phyloP scores from a whole-genome alignment of 2,888 invertebrate genomes.

The Volucella inflata region DNA sequence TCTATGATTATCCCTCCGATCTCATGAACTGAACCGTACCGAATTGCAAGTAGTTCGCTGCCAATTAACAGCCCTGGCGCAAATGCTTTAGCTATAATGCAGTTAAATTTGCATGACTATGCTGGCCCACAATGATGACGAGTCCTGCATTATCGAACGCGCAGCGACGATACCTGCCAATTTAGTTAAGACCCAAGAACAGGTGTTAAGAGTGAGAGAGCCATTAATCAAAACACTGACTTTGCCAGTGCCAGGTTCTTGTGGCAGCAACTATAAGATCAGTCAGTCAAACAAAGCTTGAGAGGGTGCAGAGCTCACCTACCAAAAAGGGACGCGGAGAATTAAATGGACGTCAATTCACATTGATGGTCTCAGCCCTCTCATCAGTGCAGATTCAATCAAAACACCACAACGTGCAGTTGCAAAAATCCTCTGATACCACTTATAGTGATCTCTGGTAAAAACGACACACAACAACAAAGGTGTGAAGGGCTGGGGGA shows the following conservation, averaged over 20 bases:
- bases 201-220: constrained; percentile 66
- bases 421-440: constrained; percentile 46
- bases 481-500: not conserved
- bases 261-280: constrained; percentile 57
- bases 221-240: constrained; percentile 67
- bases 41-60: constrained; percentile 68
- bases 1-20: constrained; percentile 47
- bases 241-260: constrained; percentile 35
- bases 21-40: constrained; percentile 48
- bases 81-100: constrained; percentile 42
- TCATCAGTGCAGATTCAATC: constrained; percentile 72
- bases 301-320: not conserved
- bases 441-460: constrained; percentile 54
- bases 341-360: constrained; percentile 71
- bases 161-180: constrained; percentile 47
- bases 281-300: constrained; percentile 60
- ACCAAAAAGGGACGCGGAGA: constrained; percentile 52
- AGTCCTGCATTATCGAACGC: constrained; percentile 38
- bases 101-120: constrained; percentile 58
- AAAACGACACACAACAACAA: not conserved
- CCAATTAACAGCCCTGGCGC: constrained; percentile 59
- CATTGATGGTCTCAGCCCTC: constrained; percentile 69
- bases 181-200: constrained; percentile 55
- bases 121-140: not conserved
- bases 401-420: constrained; percentile 64